Evolutionary conservation across 2,888 invertebrate genomes (phyloP).

Genomic region (Teleiodes luculella): DNA sequence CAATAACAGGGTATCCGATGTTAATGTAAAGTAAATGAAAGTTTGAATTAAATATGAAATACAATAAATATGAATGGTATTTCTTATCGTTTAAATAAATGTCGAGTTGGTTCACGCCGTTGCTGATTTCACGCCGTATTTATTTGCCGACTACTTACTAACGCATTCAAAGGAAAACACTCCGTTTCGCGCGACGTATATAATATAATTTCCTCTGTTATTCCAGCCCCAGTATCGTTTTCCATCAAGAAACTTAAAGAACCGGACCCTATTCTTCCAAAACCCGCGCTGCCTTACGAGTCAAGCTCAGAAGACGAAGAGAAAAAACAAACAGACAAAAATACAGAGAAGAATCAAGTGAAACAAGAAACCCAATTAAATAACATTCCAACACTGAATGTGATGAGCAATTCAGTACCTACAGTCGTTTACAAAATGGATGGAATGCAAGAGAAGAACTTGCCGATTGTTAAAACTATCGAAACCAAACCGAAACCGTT

Average conservation of each 20-base stretch:
- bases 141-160: no score
- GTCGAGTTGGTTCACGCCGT: no score
- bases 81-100: no score
- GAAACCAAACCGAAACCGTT: conserved; percentile 23
- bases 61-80: no score
- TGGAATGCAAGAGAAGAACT: conserved; percentile 36
- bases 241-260: conserved; percentile 91
- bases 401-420: conserved; percentile 40
- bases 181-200: no score
- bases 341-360: conserved; percentile 26
- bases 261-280: conserved; percentile 81
- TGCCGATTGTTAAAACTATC: conserved; percentile 38
- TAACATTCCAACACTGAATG: conserved; percentile 28
- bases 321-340: conserved; percentile 38
- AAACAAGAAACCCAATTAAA: conserved; percentile 15
- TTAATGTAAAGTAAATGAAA: no score
- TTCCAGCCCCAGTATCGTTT: conserved; percentile 86
- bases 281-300: conserved; percentile 87
- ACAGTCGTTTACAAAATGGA: conserved; percentile 62
- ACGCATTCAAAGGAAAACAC: no score
- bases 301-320: conserved; percentile 84
- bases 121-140: no score
- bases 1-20: no score
- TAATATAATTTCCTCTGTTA: not conserved
- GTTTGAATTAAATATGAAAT: no score